Conservation (phyloP, 2,888 invertebrate genomes). For the Keiferia lycopersicella region DNA sequence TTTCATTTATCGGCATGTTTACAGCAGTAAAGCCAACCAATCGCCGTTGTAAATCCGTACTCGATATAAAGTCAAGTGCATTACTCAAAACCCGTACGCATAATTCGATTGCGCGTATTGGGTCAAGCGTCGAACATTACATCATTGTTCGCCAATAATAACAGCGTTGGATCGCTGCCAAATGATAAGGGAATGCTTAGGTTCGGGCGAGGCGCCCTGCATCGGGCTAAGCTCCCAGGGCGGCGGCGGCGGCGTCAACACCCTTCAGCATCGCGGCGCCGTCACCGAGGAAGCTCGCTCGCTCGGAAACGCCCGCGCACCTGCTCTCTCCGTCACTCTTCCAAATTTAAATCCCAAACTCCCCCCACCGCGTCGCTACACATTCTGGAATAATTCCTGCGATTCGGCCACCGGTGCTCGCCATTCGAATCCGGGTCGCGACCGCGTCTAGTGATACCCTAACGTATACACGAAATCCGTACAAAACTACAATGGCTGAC, state of each 20-base stretch:
- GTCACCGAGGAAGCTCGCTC: conserved; percentile 56
- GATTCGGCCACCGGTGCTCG: conserved; percentile 74
- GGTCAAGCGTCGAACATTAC: conserved; percentile 49
- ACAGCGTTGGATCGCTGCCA: conserved; percentile 55
- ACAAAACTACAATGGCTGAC: conserved; percentile 88
- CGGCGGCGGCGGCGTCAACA: conserved; percentile 23
- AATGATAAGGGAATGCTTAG: conserved; percentile 52
- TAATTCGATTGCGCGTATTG: conserved; percentile 48
- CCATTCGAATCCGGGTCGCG: conserved; percentile 82
- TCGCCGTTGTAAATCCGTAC: conserved; percentile 15
- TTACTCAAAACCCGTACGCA: conserved; percentile 9
- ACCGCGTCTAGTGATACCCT: conserved; percentile 74
- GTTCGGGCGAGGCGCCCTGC: conserved; percentile 33
- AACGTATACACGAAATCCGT: conserved; percentile 8
- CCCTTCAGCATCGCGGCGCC: background rate
- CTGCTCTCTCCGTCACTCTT: conserved; percentile 81
- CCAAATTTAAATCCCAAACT: conserved; percentile 81
- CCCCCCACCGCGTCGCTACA: conserved; percentile 74
- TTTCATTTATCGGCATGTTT: conserved; percentile 12
- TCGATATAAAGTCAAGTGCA: conserved; percentile 19
- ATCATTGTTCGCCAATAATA: conserved; percentile 56
- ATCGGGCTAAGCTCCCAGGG: conserved; percentile 24
- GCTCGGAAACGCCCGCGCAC: conserved; percentile 78
- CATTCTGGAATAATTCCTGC: conserved; percentile 82
- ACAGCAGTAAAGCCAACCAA: conserved; percentile 13